Evolutionary conservation across 2,888 invertebrate species (phyloP), one percentile per base, ranked within the genome.

Genomic region (Gasteruption jaculator): DNA sequence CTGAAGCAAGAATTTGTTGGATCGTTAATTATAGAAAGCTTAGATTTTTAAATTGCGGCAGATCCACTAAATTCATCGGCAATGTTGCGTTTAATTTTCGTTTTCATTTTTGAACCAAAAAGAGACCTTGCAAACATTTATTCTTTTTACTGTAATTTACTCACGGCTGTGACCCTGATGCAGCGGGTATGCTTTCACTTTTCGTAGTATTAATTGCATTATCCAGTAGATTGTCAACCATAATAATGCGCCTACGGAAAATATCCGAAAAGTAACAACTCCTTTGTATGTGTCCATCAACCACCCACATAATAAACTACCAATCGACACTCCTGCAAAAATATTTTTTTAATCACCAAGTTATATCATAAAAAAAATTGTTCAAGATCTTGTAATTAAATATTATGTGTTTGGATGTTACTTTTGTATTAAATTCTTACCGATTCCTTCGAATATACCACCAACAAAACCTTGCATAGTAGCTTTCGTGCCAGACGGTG

Each of bases 391-490:
- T 11, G n/a, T 21, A 24, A 7, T 41, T 16, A 15, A 8, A 31
- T 11, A 2, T 36, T 29, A 41, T 41, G 3, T 10, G 11, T 2
- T 21, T 11, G 14, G 8, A 5, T 22, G 20, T 38, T 12, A 31
- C 12, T 19, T 37, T 29, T 38, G 34, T 12, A 22, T 36, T n/a
- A 35, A 18, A n/a, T 19, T 46, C 57, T 54, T 45, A 76, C 78
- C 91, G 10, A 91, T 74, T 11, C 91, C 91, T 73, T 92, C 91
- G 63, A 91, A 92, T 32, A 90, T 75, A 3, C 88, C 90, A 10
- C 91, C 90, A 20, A 91, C 84, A 27, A 92, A 72, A 38, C 91
- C 91, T 82, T 87, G 71, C 60, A 91, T 82, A 10, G 92, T 91
- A 1, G 90, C 87, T 70, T 89, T 87, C 0, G 87, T 87, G 7